Base-by-base conservation (phyloP, 2,797 vertebrate species). In the Gila robusta region DNA sequence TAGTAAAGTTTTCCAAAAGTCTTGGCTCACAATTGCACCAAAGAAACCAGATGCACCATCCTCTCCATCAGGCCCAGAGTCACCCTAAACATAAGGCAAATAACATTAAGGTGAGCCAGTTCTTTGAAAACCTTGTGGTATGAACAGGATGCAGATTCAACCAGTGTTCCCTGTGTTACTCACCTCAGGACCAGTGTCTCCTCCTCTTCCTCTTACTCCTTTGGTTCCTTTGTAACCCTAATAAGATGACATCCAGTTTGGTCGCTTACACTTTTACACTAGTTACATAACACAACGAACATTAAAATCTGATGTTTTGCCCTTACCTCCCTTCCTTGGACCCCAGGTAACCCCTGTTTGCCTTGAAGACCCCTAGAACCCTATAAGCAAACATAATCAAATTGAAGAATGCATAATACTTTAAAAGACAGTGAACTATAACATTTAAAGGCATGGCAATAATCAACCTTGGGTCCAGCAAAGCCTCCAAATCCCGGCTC, bases 191-290 rank as follows among this genome's bases (percentile, higher is more conserved):
- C 96, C 96, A 1, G 93, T n/a, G 83, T 96, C 95, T 86, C 96
- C 96, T 90, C 92, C 81, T 91, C 92, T 91, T 88, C 96, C 96
- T 66, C 49, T 89, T 79, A 94, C 95, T 0, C 96, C 96, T 94
- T 96, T 97, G 67, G 92, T 92, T 87, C 96, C 96, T 92, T 94
- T 96, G 87, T 95, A 96, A 41, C 96, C 96, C 96, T 97, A 32
- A 88, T 89, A 89, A 28, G 49, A 81, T 1, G 12, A 82, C 7
- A 66, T 10, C 0, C 37, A 85, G n/a, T 37, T 12, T 21, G 35
- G 5, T 21, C 16, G 6, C 23, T 28, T 28, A 64, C 4, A 8
- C 47, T 49, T 14, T 66, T 1, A 66, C 66, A 49, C 16, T 49
- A 28, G 14, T 66, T 44, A 64, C 52, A 10, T 5, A 49, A n/a